Evolutionary conservation across 2,113 vertebrate genomes (phyloP).

Genomic region (Lutjanus erythropterus): DNA sequence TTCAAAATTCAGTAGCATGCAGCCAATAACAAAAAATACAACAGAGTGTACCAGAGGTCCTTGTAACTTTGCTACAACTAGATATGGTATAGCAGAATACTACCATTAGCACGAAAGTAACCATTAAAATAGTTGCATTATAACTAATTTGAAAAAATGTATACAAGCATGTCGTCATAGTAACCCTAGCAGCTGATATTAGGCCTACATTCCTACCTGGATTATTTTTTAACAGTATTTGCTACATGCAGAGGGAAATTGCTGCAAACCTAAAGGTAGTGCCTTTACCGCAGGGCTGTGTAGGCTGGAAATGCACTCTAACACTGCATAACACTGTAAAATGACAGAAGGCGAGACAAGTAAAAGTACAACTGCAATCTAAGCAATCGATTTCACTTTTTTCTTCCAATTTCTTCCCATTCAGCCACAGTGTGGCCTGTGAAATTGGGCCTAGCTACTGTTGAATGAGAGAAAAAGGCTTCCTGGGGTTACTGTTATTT

Average conservation of each 20-base stretch:
- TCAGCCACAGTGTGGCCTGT: slow-evolving; percentile 84
- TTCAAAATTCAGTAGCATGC: neutral
- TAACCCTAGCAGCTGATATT: neutral
- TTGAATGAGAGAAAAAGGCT: slow-evolving; percentile 86
- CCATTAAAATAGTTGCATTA: neutral
- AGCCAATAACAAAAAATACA: neutral
- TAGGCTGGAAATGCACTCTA: slow-evolving; percentile 81
- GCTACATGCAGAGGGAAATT: slow-evolving; percentile 16
- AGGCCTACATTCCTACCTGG: neutral
- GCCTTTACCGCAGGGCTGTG: slow-evolving; percentile 43
- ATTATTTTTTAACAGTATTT: neutral
- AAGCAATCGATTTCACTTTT: slow-evolving; percentile 90
- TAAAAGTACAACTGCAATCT: slow-evolving; percentile 90
- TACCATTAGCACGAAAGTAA: neutral
- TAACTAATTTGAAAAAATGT: neutral
- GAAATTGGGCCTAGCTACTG: slow-evolving; percentile 90
- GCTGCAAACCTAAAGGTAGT: slow-evolving; percentile 28
- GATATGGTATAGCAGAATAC: neutral
- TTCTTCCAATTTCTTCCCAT: slow-evolving; percentile 88
- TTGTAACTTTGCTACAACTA: neutral
- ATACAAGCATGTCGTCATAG: neutral
- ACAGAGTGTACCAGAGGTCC: neutral
- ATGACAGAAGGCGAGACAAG: slow-evolving; percentile 86
- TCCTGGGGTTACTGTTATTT: slow-evolving; percentile 76
- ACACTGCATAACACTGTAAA: slow-evolving; percentile 80